A percentile compares a stretch with the other conserved stretches of the same genome.
phyloP scores from a whole-genome alignment of 2,888 invertebrate genomes.

The Abrostola tripartita region DNA sequence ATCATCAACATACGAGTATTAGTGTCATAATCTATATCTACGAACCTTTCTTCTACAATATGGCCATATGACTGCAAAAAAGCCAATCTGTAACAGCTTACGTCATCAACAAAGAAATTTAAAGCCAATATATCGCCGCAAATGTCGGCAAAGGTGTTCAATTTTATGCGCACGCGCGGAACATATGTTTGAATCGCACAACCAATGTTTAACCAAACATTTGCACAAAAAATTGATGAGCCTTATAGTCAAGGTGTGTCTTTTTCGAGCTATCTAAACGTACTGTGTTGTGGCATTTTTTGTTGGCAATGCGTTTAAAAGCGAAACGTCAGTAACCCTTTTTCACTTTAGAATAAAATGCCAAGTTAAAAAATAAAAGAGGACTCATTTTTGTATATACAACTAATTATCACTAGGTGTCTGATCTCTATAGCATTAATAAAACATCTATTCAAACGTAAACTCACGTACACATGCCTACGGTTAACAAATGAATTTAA shows the following conservation, averaged over 20 bases:
- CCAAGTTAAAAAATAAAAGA: too few relatives aligned
- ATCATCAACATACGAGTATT: too few relatives aligned
- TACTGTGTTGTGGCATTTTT: conserved; percentile 57
- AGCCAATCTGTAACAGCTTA: conserved; percentile 47
- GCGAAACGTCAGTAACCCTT: conserved; percentile 28
- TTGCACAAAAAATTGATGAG: conserved; percentile 67
- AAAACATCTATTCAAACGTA: neutral
- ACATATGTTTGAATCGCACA: conserved; percentile 70
- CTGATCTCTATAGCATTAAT: too few relatives aligned
- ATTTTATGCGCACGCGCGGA: conserved; percentile 73
- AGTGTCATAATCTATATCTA: too few relatives aligned
- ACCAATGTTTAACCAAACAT: conserved; percentile 67
- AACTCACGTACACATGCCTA: neutral
- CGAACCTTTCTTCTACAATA: too few relatives aligned
- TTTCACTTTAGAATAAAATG: neutral
- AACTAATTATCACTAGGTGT: too few relatives aligned
- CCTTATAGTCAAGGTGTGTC: conserved; percentile 69
- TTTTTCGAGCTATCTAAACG: conserved; percentile 56
- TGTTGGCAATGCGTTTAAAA: conserved; percentile 41
- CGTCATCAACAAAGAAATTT: conserved; percentile 55
- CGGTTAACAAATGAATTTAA: neutral
- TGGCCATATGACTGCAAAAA: conserved; percentile 19
- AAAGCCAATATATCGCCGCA: conserved; percentile 67
- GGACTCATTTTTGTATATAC: too few relatives aligned
- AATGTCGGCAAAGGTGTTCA: conserved; percentile 82